Conservation (phyloP, 2,888 invertebrate genomes). For the Metallyticus violacea region DNA sequence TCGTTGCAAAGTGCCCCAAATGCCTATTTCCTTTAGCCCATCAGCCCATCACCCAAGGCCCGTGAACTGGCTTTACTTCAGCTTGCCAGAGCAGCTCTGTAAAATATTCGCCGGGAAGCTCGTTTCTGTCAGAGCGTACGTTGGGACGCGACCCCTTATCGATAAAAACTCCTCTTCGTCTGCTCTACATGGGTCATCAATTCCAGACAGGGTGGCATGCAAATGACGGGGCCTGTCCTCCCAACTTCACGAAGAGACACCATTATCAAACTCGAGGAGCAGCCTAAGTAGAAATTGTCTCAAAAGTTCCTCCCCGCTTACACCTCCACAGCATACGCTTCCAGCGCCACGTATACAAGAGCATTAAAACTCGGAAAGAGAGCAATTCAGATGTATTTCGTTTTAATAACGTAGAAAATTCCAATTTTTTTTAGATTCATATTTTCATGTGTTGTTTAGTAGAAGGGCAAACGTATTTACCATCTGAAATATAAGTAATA, state of each 20-base stretch:
- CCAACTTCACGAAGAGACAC: neutral
- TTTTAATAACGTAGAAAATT: no score
- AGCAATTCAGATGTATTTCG: no score
- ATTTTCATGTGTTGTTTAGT: no score
- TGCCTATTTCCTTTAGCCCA: no score
- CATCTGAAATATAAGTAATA: no score
- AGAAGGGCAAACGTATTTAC: no score
- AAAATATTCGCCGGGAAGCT: neutral
- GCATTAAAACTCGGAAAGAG: no score
- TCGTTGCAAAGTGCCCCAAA: no score
- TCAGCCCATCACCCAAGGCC: no score
- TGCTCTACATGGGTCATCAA: neutral
- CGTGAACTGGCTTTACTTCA: no score
- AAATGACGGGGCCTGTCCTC: neutral
- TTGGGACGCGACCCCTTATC: neutral
- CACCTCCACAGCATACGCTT: neutral
- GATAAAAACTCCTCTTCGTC: neutral
- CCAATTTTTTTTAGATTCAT: no score
- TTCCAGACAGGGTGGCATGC: neutral
- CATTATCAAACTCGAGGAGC: neutral
- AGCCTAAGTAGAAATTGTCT: neutral
- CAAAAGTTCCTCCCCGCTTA: neutral
- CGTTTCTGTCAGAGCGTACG: neutral
- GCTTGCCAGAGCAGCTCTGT: neutral
- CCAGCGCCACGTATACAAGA: neutral